Evolutionary conservation across 2,797 vertebrate species (phyloP), one percentile per base, ranked within the genome.

Genomic region (Psittacula echo): DNA sequence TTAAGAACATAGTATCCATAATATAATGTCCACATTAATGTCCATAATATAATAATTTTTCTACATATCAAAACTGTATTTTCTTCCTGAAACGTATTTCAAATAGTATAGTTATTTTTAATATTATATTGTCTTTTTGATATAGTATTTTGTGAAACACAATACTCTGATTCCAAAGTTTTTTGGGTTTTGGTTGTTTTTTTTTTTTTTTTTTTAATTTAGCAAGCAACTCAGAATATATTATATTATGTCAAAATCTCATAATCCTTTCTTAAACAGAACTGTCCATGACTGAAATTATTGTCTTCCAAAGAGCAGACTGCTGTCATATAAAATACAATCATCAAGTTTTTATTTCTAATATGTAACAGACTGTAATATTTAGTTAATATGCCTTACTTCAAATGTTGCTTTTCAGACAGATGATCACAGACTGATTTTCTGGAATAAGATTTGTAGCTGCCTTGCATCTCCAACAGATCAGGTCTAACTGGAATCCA

Each of bases 401-500:
- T 85, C 29, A 93, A 79, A 37, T 48, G 32, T 7, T 60, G 10
- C 7, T 85, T 74, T 93, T 87, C 81, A 90, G 37, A 70, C 37
- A 44, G 64, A 48, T 90, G 37, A 73, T 64, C 90, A 78, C 53
- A 93, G 42, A 41, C 44, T 56, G 13, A 32, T 76, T 84, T 84
- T 82, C 45, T 90, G 16, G 26, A 91, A 42, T 50, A 50, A 61
- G 9, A 71, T 85, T 48, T 82, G 51, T 51, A 74, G 9, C 20
- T 91, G 20, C 21, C 16, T 86, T 66, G 30, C 8, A 51, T 16
- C 14, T 50, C 62, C 1, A 1, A 44, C 27, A 89, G n/a, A 85
- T 89, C 88, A 67, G 37, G 66, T 85, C 37, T 48, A 76, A 42
- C 56, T 79, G 44, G 51, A 89, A 87, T 87, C 41, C 20, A 45